Percentiles rank a stretch among this genome's conserved stretches.
Evolutionary conservation across 2,797 vertebrate species (phyloP).

Genomic region (Sebastes diploproa): DNA sequence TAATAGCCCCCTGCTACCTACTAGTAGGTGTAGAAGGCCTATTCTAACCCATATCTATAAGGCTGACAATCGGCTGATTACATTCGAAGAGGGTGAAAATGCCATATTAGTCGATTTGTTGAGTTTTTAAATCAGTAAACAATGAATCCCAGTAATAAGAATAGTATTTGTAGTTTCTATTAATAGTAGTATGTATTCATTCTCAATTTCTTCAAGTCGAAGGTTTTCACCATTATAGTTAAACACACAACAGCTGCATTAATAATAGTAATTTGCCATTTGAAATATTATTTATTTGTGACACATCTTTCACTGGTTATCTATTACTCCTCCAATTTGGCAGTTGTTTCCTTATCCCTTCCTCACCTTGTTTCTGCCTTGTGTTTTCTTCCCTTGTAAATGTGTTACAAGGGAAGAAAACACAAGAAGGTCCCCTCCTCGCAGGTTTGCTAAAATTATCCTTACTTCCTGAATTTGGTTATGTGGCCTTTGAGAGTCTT

Average conservation of each 20-base stretch:
- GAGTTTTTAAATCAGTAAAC: neutral
- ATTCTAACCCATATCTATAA: too few species aligned
- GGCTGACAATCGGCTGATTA: too few species aligned
- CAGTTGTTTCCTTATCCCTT: neutral
- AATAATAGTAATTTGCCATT: neutral
- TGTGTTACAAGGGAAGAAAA: neutral
- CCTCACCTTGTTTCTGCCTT: neutral
- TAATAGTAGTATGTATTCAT: neutral
- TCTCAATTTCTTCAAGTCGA: neutral
- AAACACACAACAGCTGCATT: neutral
- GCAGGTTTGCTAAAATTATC: constrained; percentile 6
- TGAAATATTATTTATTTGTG: neutral
- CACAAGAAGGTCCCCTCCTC: neutral
- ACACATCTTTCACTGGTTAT: neutral
- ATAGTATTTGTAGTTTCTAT: neutral
- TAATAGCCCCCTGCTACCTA: too few species aligned
- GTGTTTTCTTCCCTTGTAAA: neutral
- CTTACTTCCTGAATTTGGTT: neutral
- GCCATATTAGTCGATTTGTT: neutral
- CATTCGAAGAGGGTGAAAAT: neutral
- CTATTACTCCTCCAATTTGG: neutral
- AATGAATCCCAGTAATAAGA: neutral
- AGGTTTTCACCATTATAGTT: neutral
- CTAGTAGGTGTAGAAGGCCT: too few species aligned
- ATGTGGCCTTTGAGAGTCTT: constrained; percentile 34